Evolutionary conservation across 2,797 vertebrate species (phyloP), one percentile per base, ranked within the genome.

Genomic region (Neostethus bicornis): DNA sequence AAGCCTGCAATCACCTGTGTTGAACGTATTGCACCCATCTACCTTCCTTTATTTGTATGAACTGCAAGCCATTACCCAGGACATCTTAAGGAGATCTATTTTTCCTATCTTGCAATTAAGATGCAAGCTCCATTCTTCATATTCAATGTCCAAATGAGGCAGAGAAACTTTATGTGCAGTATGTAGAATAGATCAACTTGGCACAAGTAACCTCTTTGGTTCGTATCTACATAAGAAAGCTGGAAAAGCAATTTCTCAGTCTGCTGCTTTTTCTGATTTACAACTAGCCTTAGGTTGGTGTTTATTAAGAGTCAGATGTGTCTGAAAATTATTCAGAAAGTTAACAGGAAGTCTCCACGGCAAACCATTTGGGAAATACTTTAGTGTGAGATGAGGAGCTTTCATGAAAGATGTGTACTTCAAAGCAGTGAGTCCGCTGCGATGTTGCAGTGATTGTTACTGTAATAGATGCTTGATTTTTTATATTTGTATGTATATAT

Each of bases 131-230:
- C 55, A 21, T 41, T 65, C 69, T 85, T 61, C 84, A 89, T 84
- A 83, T 87, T 87, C 85, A 77, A 89, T 85, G 73, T 77, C 66
- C 85, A 80, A 89, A 87, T 77, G 70, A 84, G 53, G 57, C 53
- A 66, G 67, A 73, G 75, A 80, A 87, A 79, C 31, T 10, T 63
- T 49, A 86, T 90, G 81, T 81, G 86, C 85, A 77, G 89, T 49
- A 86, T 90, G 81, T 81, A 86, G 85, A 77, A 89, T 83, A 61
- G 80, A 89, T 84, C 8, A 41, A 72, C 55, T 63, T 61, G 61
- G 72, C 62, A 80, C 49, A 31, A 75, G 60, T 52, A 73, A 66
- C 69, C 70, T 64, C 51, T 44, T 53, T 71, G 62, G 28, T 64
- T 68, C 35, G 53, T 51, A 78, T 82, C 57, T 69, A 29, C 44